Percentiles rank a stretch among this genome's conserved stretches.
phyloP scores from a whole-genome alignment of 2,888 invertebrate species.

The Coremacera marginata region DNA sequence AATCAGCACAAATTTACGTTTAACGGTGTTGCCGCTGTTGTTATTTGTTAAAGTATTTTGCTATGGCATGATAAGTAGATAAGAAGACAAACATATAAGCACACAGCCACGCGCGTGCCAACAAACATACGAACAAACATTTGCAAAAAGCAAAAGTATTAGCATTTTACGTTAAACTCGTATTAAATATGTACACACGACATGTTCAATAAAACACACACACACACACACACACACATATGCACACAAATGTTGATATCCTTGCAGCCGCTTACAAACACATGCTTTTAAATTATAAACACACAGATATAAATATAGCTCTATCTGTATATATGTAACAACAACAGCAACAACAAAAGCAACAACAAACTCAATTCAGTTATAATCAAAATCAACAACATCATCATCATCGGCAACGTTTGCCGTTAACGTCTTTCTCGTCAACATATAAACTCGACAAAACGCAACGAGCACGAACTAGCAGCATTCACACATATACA shows the following conservation, averaged over 20 bases:
- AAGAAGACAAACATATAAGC: conserved; percentile 10
- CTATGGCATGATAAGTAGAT: conserved; percentile 1
- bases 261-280: too few species aligned
- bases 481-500: conserved; percentile 11
- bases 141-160: background rate
- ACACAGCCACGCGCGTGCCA: conserved; percentile 15
- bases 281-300: too few species aligned
- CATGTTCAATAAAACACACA: background rate
- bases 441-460: background rate
- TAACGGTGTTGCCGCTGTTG: background rate
- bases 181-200: background rate
- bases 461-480: conserved; percentile 7
- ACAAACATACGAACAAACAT: conserved; percentile 30
- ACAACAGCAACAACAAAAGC: conserved; percentile 1
- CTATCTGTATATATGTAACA: background rate
- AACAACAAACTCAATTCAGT: conserved; percentile 29
- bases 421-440: background rate
- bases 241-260: too few species aligned
- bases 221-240: too few species aligned
- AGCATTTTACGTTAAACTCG: background rate
- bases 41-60: background rate
- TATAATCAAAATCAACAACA: conserved; percentile 30
- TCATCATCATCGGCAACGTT: background rate
- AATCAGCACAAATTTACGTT: too few species aligned
- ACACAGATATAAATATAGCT: background rate